Conservation (phyloP, 2,888 invertebrate genomes). For the Platycheirus albimanus region DNA sequence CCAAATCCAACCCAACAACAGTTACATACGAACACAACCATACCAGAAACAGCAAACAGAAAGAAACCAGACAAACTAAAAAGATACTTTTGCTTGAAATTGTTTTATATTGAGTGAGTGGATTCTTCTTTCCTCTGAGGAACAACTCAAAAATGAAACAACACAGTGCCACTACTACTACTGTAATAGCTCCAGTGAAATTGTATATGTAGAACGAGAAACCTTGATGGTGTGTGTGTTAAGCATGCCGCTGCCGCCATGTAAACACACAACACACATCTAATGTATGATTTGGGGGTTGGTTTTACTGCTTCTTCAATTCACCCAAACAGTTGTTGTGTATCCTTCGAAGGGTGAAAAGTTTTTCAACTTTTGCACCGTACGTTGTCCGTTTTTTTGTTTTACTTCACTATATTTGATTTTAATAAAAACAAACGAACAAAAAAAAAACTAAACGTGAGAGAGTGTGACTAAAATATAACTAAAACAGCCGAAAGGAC, state of each 20-base stretch:
- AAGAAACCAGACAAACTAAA: neutral
- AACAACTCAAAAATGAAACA: conserved; percentile 76
- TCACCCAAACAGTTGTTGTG: conserved; percentile 82
- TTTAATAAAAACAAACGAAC: conserved; percentile 65
- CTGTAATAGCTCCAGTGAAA: conserved; percentile 13
- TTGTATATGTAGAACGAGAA: conserved; percentile 49
- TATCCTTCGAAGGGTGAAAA: conserved; percentile 83
- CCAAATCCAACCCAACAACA: neutral
- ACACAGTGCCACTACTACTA: too few species aligned
- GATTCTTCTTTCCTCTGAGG: conserved; percentile 28
- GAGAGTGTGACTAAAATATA: conserved; percentile 50
- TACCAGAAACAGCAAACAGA: neutral
- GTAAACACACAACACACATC: conserved; percentile 71
- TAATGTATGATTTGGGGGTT: conserved; percentile 76
- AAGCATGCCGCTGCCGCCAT: conserved; percentile 76
- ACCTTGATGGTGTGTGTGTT: conserved; percentile 55
- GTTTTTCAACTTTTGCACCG: conserved; percentile 81
- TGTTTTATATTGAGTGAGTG: conserved; percentile 29
- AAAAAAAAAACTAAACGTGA: conserved; percentile 40
- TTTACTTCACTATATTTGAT: conserved; percentile 74
- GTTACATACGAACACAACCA: neutral
- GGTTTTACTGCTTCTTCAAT: conserved; percentile 78
- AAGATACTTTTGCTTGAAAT: neutral
- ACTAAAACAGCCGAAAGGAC: conserved; percentile 60
- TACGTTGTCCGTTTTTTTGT: conserved; percentile 77